Evolutionary conservation across 2,888 invertebrate species (phyloP), one percentile per base, ranked within the genome.

Genomic region (Diarsia rubi): DNA sequence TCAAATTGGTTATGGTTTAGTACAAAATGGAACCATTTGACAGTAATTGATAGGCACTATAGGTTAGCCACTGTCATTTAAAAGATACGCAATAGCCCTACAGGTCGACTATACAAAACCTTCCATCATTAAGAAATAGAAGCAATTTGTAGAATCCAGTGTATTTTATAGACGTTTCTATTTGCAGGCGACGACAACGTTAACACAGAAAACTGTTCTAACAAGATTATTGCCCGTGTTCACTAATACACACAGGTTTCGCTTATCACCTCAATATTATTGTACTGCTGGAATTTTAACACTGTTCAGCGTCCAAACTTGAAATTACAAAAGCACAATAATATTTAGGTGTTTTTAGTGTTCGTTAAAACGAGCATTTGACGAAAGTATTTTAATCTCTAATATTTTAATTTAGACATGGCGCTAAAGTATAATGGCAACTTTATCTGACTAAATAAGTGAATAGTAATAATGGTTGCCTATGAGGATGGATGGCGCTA

Each of bases 401-500:
- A 44, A 63, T 52, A 4, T 63, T 67, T 52, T 59, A 42, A 62
- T 65, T 60, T 27, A 63, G 19, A 59, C 49, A 44, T 68, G 59
- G 47, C 67, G 70, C 83, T 78, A 65, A 47, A 60, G 11, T 72
- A 12, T 79, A 60, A n/a, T 67, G 54, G 66, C 62, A 67, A 70
- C 65, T 71, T 62, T 70, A 64, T 70, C 75, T 67, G 49, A 68
- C 4, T 60, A 69, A 45, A 72, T 82, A 75, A 45, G 60, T 79
- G 14, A 52, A 37, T 70, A 77, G 68, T 54, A 37, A 59, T 80
- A 65, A 79, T 59, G 24, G 8, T 71, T 31, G 27, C 64, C 11
- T 63, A 64, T 86, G n/a, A n/a, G n/a, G n/a, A n/a, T n/a, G 81
- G 68, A 81, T 73, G 87, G 73, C 86, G 80, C 78, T 80, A 73